These are phyloP conservation scores for Axis porcinus DNA, from an alignment of 2,113 vertebrate genomes.

Conservation along the genomic window DNA sequence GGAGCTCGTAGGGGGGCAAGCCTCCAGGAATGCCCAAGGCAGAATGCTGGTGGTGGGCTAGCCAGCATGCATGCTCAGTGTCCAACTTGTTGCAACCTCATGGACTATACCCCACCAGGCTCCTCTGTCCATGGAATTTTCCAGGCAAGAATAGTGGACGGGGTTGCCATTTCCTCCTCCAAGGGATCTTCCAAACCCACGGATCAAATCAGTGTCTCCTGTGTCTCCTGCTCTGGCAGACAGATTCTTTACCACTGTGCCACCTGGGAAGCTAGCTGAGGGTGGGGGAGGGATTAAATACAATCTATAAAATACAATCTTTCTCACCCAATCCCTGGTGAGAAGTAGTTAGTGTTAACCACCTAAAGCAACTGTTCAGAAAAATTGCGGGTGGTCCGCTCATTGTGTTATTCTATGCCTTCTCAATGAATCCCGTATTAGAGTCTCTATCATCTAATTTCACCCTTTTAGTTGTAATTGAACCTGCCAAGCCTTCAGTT, in stretches of 20 bases:
- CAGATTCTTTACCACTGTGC: background rate
- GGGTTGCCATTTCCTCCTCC: background rate
- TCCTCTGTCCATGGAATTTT: background rate
- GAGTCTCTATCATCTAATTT: background rate
- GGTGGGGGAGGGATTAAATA: background rate
- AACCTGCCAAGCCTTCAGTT: background rate
- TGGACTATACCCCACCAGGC: background rate
- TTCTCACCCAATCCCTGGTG: background rate
- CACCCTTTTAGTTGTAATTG: background rate
- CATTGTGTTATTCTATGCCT: background rate
- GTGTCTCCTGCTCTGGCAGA: background rate
- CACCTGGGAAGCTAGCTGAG: background rate
- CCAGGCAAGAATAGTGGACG: background rate
- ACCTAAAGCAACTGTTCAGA: background rate
- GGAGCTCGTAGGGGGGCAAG: no score
- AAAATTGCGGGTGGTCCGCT: background rate
- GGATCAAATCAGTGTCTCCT: background rate
- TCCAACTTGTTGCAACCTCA: background rate
- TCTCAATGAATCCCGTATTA: background rate
- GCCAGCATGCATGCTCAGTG: background rate
- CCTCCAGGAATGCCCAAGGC: background rate
- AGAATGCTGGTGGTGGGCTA: background rate
- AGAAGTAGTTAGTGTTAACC: background rate
- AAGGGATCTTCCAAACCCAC: background rate
- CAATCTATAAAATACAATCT: background rate